Base-by-base conservation (phyloP, 2,888 invertebrate genomes). In the Pyrrhosoma nymphula region DNA sequence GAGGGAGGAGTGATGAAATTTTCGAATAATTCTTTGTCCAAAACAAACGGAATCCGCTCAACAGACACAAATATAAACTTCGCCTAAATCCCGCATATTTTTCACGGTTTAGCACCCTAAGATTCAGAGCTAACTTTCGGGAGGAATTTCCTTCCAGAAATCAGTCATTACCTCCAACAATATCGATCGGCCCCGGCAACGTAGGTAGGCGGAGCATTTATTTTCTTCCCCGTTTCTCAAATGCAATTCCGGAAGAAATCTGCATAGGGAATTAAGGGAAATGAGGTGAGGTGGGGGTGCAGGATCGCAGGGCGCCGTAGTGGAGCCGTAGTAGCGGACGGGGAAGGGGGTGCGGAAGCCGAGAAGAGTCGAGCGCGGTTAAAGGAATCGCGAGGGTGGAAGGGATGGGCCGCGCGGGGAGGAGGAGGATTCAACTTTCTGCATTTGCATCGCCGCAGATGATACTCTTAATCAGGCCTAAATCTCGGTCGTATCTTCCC, bases 401-500 rank as follows among this genome's bases (percentile, higher is more conserved):
- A 63, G 39, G 56, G 63, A 60, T 6, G 90, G 30, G n/a, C 8
- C 88, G 39, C 23, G 88, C 35, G 12, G 63, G 63, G 93, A 69
- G 93, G 89, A 39, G 69, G 47, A 47, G 26, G 75, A 47, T 63
- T 91, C 91, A 91, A 91, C 35, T 93, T 93, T 69, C 47, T 93
- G 93, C 93, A 93, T 93, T 93, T 93, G 93, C 93, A 93, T 93
- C 93, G 93, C 63, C 93, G 47, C 93, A 93, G 93, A 93, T 93
- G 93, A 93, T 93, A 69, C 93, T 69, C 69, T 93, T 93, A 93
- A 93, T 93, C 93, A 93, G 93, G 63, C 26, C 93, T 93, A 93
- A 93, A 93, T 93, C 93, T 93, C 69, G 69, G 69, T 69, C 69
- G 93, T 63, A 93, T 93, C 91, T 35, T n/a, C 63, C 60, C 93